phyloP scores from a whole-genome alignment of 2,113 vertebrate genomes.

The Nyctibius bracteatus region DNA sequence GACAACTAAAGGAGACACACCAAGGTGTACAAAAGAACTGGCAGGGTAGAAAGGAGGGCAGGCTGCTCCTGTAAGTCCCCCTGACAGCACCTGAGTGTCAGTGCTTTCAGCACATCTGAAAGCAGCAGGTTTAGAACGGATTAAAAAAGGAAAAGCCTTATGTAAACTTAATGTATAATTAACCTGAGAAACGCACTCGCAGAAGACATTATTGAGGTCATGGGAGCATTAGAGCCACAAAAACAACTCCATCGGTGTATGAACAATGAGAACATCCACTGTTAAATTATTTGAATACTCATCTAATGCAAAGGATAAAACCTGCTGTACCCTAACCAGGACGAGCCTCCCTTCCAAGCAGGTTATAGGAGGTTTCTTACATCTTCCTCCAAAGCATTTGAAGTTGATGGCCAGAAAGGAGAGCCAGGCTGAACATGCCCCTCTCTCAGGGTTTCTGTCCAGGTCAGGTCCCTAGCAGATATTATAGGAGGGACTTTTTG shows the following conservation, averaged over 20 bases:
- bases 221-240: conserved; percentile 32
- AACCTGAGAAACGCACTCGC: not conserved
- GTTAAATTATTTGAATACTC: not conserved
- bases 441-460: not conserved
- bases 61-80: not conserved
- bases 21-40: not conserved
- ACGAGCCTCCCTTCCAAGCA: not conserved
- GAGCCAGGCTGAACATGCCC: not conserved
- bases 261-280: not conserved
- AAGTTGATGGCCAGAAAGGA: not conserved
- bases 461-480: not conserved
- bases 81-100: fast-evolving
- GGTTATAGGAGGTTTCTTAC: not conserved
- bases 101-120: not conserved
- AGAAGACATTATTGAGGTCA: conserved; percentile 39
- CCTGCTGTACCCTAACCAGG: not conserved
- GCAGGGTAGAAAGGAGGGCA: not conserved
- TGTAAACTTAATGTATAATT: conserved; percentile 65
- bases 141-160: conserved; percentile 23
- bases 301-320: not conserved
- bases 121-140: not conserved
- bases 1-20: not conserved
- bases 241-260: not conserved
- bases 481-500: not conserved
- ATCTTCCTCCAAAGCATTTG: not conserved